Evolutionary conservation across 2,888 invertebrate species (phyloP).

Genomic region (Polyploca ridens): DNA sequence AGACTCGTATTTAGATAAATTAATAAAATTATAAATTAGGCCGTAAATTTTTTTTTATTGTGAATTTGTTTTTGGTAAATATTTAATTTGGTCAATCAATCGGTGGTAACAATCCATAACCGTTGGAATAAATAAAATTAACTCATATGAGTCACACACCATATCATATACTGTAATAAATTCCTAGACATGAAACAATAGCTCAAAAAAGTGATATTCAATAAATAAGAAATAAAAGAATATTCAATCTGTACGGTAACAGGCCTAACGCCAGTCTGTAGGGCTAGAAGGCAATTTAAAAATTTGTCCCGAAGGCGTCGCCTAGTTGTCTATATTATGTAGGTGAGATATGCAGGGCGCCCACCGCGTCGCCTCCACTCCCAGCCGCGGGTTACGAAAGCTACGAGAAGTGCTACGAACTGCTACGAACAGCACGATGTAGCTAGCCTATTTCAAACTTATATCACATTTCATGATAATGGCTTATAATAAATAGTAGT

Average conservation of each 20-base stretch:
- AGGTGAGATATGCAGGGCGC: conserved; percentile 57
- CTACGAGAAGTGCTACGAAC: conserved; percentile 49
- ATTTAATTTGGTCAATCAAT: no score
- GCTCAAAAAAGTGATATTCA: neutral
- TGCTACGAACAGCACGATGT: conserved; percentile 26
- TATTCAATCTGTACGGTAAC: conserved; percentile 20
- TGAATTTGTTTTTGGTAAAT: no score
- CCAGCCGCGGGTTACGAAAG: conserved; percentile 44
- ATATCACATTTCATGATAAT: no score
- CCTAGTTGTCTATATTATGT: conserved; percentile 71
- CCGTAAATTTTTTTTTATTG: no score
- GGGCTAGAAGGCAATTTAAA: conserved; percentile 74
- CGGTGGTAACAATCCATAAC: no score
- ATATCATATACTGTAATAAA: neutral
- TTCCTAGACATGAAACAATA: neutral
- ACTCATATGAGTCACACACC: no score
- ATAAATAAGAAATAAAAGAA: conserved; percentile 1
- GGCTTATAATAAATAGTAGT: no score
- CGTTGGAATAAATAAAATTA: neutral
- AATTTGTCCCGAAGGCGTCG: conserved; percentile 73
- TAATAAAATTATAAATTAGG: no score
- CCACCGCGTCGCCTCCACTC: conserved; percentile 44
- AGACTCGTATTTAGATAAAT: no score
- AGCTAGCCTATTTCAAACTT: no score
- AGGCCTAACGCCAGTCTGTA: conserved; percentile 51